Evolutionary conservation across 2,113 vertebrate species (phyloP).

Genomic region (Siniperca chuatsi): DNA sequence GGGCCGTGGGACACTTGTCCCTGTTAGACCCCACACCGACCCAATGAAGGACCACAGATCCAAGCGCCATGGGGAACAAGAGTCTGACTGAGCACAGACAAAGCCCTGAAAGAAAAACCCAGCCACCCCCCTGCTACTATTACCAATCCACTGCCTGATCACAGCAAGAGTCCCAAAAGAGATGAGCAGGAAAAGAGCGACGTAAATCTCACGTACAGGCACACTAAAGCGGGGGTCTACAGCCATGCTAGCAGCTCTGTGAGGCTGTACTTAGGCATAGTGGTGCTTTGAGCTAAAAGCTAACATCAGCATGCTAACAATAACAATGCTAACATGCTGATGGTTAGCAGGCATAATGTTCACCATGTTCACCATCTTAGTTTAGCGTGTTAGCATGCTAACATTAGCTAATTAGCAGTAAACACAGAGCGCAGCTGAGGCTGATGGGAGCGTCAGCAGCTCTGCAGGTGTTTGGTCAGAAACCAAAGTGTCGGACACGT

Average conservation of each 20-base stretch:
- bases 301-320: background rate
- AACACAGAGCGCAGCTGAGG: too few species aligned
- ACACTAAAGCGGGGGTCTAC: conserved; percentile 7
- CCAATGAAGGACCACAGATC: conserved; percentile 63
- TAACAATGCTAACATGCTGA: background rate
- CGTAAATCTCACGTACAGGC: conserved; percentile 64
- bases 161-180: conserved; percentile 53
- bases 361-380: too few species aligned
- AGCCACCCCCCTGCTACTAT: conserved; percentile 56
- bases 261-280: background rate
- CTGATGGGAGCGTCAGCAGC: background rate
- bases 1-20: conserved; percentile 75
- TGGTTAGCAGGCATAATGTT: too few species aligned
- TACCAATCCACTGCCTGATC: conserved; percentile 51
- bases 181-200: conserved; percentile 60
- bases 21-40: conserved; percentile 71
- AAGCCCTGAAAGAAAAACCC: conserved; percentile 67
- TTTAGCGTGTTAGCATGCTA: background rate
- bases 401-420: background rate
- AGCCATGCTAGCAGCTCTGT: background rate
- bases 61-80: conserved; percentile 55
- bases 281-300: background rate
- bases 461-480: background rate
- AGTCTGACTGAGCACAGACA: conserved; percentile 76
- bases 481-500: background rate